Evolutionary conservation across 1,140 invertebrate genomes (phyloP), one percentile per base, ranked within the genome.

Genomic region (Psix sp.): DNA sequence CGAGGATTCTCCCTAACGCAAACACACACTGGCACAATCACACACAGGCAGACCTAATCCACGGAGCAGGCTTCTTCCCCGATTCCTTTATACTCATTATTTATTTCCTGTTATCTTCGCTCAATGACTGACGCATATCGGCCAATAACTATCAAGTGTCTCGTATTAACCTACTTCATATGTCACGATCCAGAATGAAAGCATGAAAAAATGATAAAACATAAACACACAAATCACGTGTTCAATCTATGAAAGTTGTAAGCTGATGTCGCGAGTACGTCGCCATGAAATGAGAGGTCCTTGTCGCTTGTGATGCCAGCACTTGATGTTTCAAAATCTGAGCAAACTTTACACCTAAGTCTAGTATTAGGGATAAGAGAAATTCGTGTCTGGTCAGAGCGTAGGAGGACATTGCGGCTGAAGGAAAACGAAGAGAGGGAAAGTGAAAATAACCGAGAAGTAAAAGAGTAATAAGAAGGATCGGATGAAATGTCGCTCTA

Each of bases 41-140:
- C 15, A 56, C 10, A 35, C 48, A 42, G 17, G 42, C 66, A n/a
- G 13, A 20, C 26, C n/a, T 29, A 29, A 15, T 15, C 33, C n/a
- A 35, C 56, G 56, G 71, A 74, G 71, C 71, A 74, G 71, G 63
- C 39, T 57, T 74, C 38, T 35, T 57, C 29, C 49, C 56, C 49
- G 20, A 0, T 49, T 35, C 33, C 5, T 13, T 35, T 35, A 13
- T 14, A 1, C 1, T 35, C 11, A 2, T 35, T 35, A 13, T 35
- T 3, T 51, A 15, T 42, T 24, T 42, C 26, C 39, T 13, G 3
- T 51, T 14, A 10, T 38, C 16, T 29, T 40, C 39, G 16, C 21
- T 36, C 49, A 66, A 54, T 57, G 45, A 67, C 56, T 67, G 38
- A 48, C 68, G 57, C 45, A 43, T 51, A 16, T 20, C 29, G 33